Base-by-base conservation (phyloP, 2,888 invertebrate species). In the Oscheius sp. region DNA sequence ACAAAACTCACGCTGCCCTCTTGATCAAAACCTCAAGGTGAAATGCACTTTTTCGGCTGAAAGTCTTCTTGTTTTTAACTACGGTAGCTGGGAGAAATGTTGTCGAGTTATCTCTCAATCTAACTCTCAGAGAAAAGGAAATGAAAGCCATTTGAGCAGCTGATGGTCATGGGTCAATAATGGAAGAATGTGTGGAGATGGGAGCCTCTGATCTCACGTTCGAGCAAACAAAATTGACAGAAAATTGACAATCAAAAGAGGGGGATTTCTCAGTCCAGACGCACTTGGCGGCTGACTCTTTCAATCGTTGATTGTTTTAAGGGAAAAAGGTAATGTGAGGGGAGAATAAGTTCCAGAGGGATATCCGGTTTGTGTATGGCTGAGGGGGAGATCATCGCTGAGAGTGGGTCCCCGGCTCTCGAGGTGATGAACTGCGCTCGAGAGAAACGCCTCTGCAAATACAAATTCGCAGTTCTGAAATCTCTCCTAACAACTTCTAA, bases 401-500 rank as follows among this genome's bases (percentile, higher is more conserved):
- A 39, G 61, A 61, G 61, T 25, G 42, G 34, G n/a, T n/a, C n/a
- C 55, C 37, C 27, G 61, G 61, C 61, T 61, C 61, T 61, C 61
- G 61, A 61, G 61, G 29, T 61, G 61, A 61, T 61, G 61, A 61
- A 61, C 61, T 42, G 61, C 61, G 61, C 45, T 45, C 61, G 31
- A 27, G 61, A 61, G 61, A 61, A 61, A 61, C 42, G 61, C 15
- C 61, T 61, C 27, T 27, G 61, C 61, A 61, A 61, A 61, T 45
- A 61, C 61, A 27, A 61, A 61, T 61, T 61, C 23, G 61, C 61
- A 45, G 42, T 45, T 45, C 39, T 48, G 23, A 48, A 48, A 48
- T 23, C 12, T 17, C 37, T n/a, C n/a, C n/a, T n/a, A n/a, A n/a
- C n/a, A n/a, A n/a, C n/a, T n/a, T n/a, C n/a, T n/a, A n/a, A n/a